These are phyloP conservation scores for Tarsius wallacei DNA, from an alignment of 2,797 vertebrate genomes.

Conservation along the genomic window DNA sequence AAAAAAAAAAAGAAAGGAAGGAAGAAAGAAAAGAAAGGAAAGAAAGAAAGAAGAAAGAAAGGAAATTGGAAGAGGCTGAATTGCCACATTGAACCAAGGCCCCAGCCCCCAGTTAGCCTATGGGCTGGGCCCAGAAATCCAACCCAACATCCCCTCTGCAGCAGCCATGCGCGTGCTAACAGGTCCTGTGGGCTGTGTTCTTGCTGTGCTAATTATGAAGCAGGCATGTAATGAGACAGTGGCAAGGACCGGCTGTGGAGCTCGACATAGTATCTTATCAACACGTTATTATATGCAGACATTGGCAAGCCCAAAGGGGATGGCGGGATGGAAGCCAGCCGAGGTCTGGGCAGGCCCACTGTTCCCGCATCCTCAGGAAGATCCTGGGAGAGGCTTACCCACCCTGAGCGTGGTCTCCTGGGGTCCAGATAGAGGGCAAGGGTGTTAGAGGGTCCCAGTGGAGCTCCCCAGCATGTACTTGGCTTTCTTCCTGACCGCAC, in stretches of 20 bases:
- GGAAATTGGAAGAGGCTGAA: slow-evolving; percentile 29
- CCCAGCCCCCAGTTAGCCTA: slow-evolving; percentile 44
- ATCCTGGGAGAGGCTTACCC: slow-evolving; percentile 39
- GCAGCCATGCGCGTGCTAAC: background rate
- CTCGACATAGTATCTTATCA: slow-evolving; percentile 76
- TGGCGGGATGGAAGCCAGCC: background rate
- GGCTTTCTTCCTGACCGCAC: background rate
- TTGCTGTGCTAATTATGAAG: slow-evolving; percentile 83
- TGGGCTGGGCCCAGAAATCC: slow-evolving; percentile 62
- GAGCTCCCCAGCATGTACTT: background rate
- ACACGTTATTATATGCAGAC: slow-evolving; percentile 72
- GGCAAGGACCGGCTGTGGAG: slow-evolving; percentile 71
- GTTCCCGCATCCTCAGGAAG: slow-evolving; percentile 16
- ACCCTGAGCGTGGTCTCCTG: slow-evolving; percentile 18
- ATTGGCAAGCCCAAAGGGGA: slow-evolving; percentile 54
- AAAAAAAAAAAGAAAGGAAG: too few relatives aligned
- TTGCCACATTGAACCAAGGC: background rate
- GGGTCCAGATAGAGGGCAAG: background rate
- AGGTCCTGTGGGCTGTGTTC: slow-evolving; percentile 49
- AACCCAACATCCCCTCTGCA: background rate
- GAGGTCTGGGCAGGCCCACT: slow-evolving; percentile 62
- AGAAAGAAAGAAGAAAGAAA: too few relatives aligned
- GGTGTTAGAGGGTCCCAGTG: slow-evolving; percentile 62
- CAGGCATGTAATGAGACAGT: slow-evolving; percentile 62
- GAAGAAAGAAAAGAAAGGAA: too few relatives aligned